These are phyloP conservation scores for Ormyrus thymus DNA, from an alignment of 2,888 invertebrate species.

Conservation along the genomic window DNA sequence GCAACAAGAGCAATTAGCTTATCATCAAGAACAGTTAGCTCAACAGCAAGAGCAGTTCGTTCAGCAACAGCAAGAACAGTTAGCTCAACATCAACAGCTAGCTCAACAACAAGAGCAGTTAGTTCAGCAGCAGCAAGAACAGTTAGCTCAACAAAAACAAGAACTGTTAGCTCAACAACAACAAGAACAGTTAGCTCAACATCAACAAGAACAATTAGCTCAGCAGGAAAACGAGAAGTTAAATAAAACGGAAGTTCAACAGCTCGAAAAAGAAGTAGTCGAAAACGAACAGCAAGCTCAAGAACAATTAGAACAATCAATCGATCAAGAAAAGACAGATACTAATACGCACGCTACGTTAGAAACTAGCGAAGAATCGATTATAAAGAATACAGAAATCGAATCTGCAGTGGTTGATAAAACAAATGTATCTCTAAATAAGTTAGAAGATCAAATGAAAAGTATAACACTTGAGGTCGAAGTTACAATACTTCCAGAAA, in stretches of 20 bases:
- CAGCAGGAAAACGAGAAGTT: background rate
- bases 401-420: slow-evolving; percentile 59
- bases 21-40: slow-evolving; percentile 53
- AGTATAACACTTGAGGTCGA: background rate
- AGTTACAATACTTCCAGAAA: background rate
- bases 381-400: slow-evolving; percentile 40
- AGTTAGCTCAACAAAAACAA: slow-evolving; percentile 41
- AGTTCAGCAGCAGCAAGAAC: slow-evolving; percentile 31
- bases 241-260: slow-evolving; percentile 41
- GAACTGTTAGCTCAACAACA: slow-evolving; percentile 32
- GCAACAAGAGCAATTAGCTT: slow-evolving; percentile 52
- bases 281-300: slow-evolving; percentile 41
- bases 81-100: slow-evolving; percentile 55
- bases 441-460: slow-evolving; percentile 31
- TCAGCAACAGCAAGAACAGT: slow-evolving; percentile 56
- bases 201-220: slow-evolving; percentile 13
- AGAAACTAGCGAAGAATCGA: background rate
- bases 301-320: slow-evolving; percentile 58
- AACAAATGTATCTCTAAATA: slow-evolving; percentile 17
- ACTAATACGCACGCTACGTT: background rate
- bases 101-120: slow-evolving; percentile 49
- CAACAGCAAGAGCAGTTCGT: slow-evolving; percentile 54
- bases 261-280: background rate
- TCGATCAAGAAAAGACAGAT: too few species aligned
- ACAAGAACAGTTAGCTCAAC: slow-evolving; percentile 8